Conservation (phyloP, 2,797 vertebrate genomes). For the Sebastes baramenuke region DNA sequence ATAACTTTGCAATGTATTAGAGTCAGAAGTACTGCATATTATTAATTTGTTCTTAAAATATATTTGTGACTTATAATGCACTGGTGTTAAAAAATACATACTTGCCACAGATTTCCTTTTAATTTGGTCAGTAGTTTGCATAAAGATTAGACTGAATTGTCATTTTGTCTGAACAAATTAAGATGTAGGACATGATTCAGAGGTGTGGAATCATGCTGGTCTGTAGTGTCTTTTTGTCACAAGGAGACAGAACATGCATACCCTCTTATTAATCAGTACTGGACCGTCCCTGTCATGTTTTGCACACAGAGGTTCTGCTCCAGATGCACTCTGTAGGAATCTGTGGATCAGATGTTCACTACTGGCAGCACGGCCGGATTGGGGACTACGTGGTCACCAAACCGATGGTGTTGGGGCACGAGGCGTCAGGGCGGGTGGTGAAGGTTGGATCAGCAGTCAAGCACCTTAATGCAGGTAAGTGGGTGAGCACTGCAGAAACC, state of each 20-base stretch:
- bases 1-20: neutral
- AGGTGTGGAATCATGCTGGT: neutral
- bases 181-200: neutral
- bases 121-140: neutral
- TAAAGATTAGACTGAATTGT: neutral
- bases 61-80: neutral
- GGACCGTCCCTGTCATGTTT: neutral
- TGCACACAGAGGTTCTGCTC: slow-evolving; percentile 88
- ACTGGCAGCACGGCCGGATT: slow-evolving; percentile 92
- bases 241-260: neutral
- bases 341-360: slow-evolving; percentile 96
- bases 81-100: neutral
- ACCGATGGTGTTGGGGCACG: slow-evolving; percentile 94
- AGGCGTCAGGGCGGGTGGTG: slow-evolving; percentile 90
- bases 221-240: neutral
- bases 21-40: too few relatives aligned
- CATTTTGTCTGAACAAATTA: neutral
- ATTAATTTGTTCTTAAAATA: neutral
- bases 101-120: neutral
- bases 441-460: slow-evolving; percentile 89
- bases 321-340: slow-evolving; percentile 97
- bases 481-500: neutral
- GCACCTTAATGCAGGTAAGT: slow-evolving; percentile 88
- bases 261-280: neutral
- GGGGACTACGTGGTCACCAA: slow-evolving; percentile 88